phyloP scores from a whole-genome alignment of 2,888 invertebrate species.

The Phyllotreta cruciferae region DNA sequence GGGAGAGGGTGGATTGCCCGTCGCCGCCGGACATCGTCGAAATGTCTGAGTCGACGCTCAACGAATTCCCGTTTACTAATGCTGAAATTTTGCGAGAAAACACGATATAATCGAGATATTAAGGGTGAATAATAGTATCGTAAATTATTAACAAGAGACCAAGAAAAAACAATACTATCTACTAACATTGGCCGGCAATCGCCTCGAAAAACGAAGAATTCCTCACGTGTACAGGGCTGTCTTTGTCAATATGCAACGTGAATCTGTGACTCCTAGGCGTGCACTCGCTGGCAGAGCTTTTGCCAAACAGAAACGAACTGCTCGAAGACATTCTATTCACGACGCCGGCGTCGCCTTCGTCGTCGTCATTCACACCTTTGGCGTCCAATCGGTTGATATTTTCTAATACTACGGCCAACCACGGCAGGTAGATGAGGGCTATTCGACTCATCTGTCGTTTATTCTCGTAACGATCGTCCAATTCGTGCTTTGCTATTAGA shows the following conservation, averaged over 20 bases:
- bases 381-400: conserved; percentile 78
- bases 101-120: not conserved
- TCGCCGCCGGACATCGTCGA: conserved; percentile 74
- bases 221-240: conserved; percentile 77
- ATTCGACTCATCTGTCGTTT: conserved; percentile 80
- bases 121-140: conserved; percentile 3
- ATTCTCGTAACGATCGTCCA: conserved; percentile 75
- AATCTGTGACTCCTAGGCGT: conserved; percentile 70
- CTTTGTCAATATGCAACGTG: conserved; percentile 77
- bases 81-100: conserved; percentile 56
- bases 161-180: not conserved
- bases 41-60: conserved; percentile 78
- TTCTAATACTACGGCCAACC: conserved; percentile 87
- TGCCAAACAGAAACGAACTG: conserved; percentile 66
- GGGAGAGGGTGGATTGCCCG: conserved; percentile 65
- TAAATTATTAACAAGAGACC: not conserved
- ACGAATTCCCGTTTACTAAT: conserved; percentile 76
- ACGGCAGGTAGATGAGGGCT: conserved; percentile 89
- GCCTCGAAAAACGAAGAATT: conserved; percentile 78
- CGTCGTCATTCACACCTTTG: conserved; percentile 60
- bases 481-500: conserved; percentile 90
- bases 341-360: conserved; percentile 54
- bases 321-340: conserved; percentile 65
- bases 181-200: conserved; percentile 71
- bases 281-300: conserved; percentile 63